A percentile compares a stretch with the other conserved stretches of the same genome.
phyloP scores from a whole-genome alignment of 2,797 vertebrate genomes.

The Valencia hispanica region DNA sequence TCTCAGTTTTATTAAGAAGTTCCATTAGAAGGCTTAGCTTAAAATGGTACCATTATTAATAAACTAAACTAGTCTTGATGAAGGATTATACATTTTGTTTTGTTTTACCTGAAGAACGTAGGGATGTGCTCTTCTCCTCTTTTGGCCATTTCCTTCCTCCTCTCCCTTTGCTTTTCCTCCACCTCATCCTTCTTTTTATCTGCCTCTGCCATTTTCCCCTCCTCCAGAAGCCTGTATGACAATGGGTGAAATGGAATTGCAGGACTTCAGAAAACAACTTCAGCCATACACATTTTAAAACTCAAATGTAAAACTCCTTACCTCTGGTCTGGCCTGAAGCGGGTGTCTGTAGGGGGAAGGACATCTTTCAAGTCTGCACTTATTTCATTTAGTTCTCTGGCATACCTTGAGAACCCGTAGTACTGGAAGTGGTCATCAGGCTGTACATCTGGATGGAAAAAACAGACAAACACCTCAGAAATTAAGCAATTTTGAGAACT shows the following conservation, averaged over 20 bases:
- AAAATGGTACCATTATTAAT: background rate
- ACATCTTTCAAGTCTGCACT: conserved; percentile 79
- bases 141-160: conserved; percentile 88
- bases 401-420: conserved; percentile 90
- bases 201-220: conserved; percentile 86
- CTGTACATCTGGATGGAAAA: conserved; percentile 81
- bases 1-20: too few species aligned
- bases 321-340: conserved; percentile 92
- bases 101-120: conserved; percentile 88
- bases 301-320: conserved; percentile 44
- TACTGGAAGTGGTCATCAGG: conserved; percentile 83
- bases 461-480: background rate
- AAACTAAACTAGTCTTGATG: background rate
- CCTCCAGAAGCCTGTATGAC: conserved; percentile 87
- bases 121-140: conserved; percentile 86
- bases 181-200: conserved; percentile 89
- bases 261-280: background rate
- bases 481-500: background rate
- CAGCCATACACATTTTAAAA: background rate
- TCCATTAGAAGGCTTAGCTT: too few species aligned
- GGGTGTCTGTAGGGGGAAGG: conserved; percentile 89
- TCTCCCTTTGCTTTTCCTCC: conserved; percentile 89
- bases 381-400: conserved; percentile 91
- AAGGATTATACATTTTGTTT: background rate
- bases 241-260: background rate